A percentile compares a stretch with the other conserved stretches of the same genome.
These are phyloP conservation scores for Urocolius indicus DNA, from an alignment of 2,113 vertebrate species.

Conservation along the genomic window DNA sequence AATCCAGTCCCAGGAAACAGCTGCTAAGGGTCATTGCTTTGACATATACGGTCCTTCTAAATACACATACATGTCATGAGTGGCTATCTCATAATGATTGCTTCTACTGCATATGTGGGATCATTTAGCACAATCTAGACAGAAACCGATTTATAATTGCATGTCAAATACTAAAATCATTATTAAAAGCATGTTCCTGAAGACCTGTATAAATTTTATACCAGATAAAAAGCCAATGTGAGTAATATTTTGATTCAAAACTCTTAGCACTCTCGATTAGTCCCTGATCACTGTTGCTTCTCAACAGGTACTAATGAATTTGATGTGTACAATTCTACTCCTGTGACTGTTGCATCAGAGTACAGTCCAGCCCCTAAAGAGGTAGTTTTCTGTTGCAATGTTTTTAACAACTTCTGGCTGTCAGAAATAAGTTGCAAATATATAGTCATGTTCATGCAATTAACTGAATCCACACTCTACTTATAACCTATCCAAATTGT, in stretches of 20 bases:
- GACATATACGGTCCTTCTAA: not conserved
- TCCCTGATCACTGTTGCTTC: not conserved
- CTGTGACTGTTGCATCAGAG: not conserved
- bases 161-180: not conserved
- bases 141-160: not conserved
- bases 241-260: not conserved
- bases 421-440: not conserved
- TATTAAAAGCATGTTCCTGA: not conserved
- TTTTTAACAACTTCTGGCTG: not conserved
- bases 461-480: not conserved
- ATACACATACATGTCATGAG: not conserved
- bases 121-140: not conserved
- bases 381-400: not conserved
- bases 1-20: not conserved
- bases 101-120: not conserved
- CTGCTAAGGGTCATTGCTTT: not conserved
- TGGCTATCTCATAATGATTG: not conserved
- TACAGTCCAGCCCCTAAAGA: not conserved
- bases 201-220: not conserved
- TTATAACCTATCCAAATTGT: not conserved
- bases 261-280: too few species aligned
- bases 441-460: not conserved
- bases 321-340: not conserved
- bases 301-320: rapidly evolving
- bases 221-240: not conserved